Evolutionary conservation across 2,888 invertebrate genomes (phyloP), one percentile per base, ranked within the genome.

Genomic region (Caenorhabditis doughertyi): DNA sequence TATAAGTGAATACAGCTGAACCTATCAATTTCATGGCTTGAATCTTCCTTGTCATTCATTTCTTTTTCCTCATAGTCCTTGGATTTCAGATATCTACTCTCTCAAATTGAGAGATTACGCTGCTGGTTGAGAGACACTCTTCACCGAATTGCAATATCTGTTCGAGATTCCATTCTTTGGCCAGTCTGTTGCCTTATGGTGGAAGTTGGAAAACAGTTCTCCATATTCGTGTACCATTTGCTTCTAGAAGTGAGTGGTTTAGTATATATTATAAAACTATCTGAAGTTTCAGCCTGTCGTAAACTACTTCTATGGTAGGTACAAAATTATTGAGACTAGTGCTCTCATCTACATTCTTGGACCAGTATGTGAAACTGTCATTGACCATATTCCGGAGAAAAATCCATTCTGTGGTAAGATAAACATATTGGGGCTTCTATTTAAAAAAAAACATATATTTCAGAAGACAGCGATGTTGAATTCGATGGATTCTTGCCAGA

Each of bases 401-500:
- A 89, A 87, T 81, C 90, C 90, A 3, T 88, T 90, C 55, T 87
- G 87, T 72, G 89, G 89, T 90, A 16, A 44, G 60, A 8, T 7
- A 16, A 32, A 21, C 27, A 11, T 25, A 7, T 16, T 13, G n/a
- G n/a, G n/a, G n/a, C n/a, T n/a, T n/a, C n/a, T n/a, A n/a, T n/a
- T n/a, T n/a, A n/a, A n/a, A n/a, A n/a, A n/a, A 18, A 35, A 68
- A 16, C 7, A 7, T 0, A 44, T 42, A 18, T 47, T 77, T 82
- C 79, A 90, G 90, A 90, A 55, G 90, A 90, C 18, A 87, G 87
- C 35, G 90, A 90, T 65, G 84, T 84, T 1, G 90, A 90, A 64
- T 77, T 90, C 53, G 89, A 90, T 11, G 90, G 89, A 53, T 87
- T 90, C 53, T 65, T 90, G 23, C 90, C 90, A 13, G 89, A 86